Conservation (phyloP, 2,113 vertebrate species). For the Heloderma charlesbogerti region DNA sequence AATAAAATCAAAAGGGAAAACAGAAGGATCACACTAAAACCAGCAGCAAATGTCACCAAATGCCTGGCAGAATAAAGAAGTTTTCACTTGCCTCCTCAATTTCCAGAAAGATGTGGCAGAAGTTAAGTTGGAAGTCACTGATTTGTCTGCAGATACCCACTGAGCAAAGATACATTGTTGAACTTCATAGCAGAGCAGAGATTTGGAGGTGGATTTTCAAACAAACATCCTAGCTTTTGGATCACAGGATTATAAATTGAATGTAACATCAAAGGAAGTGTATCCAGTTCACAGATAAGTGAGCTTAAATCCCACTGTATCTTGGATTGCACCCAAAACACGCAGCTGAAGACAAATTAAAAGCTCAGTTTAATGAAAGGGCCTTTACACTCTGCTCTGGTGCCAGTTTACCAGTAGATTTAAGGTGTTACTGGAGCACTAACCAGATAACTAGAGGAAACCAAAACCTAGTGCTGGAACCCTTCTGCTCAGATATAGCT, state of each 20-base stretch:
- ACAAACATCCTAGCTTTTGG: not conserved
- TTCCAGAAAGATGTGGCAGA: not conserved
- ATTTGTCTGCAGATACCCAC: not conserved
- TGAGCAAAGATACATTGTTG: not conserved
- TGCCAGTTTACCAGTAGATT: constrained; percentile 37
- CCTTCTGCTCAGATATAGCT: constrained; percentile 39
- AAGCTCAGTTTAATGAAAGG: not conserved
- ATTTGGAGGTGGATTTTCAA: not conserved
- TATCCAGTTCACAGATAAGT: not conserved
- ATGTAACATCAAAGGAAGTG: not conserved
- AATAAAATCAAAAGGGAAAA: too few species aligned
- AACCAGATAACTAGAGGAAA: constrained; percentile 6
- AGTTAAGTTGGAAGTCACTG: not conserved
- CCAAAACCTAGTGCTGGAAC: constrained; percentile 20
- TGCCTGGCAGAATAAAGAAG: not conserved
- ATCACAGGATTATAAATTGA: not conserved
- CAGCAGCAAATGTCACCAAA: not conserved
- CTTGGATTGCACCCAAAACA: not conserved
- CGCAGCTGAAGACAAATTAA: not conserved
- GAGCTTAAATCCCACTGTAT: not conserved
- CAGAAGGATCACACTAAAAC: not conserved
- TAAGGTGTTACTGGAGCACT: constrained; percentile 34
- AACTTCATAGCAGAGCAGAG: not conserved
- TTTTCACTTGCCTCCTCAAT: not conserved
- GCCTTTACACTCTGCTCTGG: constrained; percentile 13